phyloP scores from a whole-genome alignment of 2,888 invertebrate genomes.

The Apotomis capreana region DNA sequence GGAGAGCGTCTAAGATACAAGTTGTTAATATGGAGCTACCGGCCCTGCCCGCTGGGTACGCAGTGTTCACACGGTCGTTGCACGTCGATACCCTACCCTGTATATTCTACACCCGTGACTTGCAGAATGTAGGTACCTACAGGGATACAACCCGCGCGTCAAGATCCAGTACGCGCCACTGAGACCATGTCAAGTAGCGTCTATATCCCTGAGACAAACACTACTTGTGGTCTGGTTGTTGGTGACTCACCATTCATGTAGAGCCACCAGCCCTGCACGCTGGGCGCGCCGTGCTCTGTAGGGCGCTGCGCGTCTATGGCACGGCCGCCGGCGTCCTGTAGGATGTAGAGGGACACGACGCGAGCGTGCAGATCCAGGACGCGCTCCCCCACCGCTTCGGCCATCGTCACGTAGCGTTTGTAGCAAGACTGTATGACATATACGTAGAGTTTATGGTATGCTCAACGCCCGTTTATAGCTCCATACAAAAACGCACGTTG shows the following conservation, averaged over 20 bases:
- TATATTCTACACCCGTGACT: neutral
- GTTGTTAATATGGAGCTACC: slow-evolving; percentile 91
- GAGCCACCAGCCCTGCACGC: slow-evolving; percentile 94
- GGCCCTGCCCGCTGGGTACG: slow-evolving; percentile 85
- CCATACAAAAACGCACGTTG: too few relatives aligned
- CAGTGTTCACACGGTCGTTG: too few relatives aligned
- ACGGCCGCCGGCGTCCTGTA: slow-evolving; percentile 91
- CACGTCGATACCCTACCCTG: too few relatives aligned
- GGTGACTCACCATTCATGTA: slow-evolving; percentile 88
- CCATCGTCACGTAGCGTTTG: slow-evolving; percentile 91
- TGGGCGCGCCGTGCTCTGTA: slow-evolving; percentile 89
- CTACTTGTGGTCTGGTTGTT: neutral
- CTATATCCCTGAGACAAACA: neutral
- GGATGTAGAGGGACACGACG: slow-evolving; percentile 89
- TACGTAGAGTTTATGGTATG: neutral
- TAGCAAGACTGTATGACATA: slow-evolving; percentile 79
- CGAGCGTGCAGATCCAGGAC: slow-evolving; percentile 91
- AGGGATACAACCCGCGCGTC: neutral
- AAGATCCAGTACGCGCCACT: neutral
- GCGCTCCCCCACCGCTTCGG: slow-evolving; percentile 92
- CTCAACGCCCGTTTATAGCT: too few relatives aligned
- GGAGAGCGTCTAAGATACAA: slow-evolving; percentile 34
- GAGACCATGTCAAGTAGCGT: neutral
- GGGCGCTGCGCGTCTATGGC: slow-evolving; percentile 86
- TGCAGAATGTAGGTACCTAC: neutral